Evolutionary conservation across 1,140 invertebrate genomes (phyloP).

Genomic region (Bombus cullumanus): DNA sequence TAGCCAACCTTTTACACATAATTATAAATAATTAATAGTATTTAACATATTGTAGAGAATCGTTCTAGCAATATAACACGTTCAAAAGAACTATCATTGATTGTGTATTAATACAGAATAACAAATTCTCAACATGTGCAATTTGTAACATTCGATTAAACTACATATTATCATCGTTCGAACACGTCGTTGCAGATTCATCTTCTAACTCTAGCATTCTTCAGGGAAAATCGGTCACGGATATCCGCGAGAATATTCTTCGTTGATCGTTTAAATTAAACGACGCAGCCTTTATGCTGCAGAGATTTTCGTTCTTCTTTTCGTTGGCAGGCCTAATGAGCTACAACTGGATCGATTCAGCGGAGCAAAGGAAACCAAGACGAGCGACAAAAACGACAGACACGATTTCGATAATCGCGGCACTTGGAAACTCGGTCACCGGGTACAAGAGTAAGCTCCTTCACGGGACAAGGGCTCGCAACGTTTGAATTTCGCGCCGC

Average conservation of each 20-base stretch:
- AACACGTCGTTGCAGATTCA: neutral
- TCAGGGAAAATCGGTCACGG: neutral
- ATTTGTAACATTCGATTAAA: neutral
- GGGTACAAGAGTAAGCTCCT: neutral
- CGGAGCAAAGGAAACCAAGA: neutral
- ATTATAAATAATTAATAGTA: too few species aligned
- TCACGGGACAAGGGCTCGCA: neutral
- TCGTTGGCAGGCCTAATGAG: neutral
- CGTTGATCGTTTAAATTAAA: neutral
- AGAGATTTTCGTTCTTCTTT: neutral
- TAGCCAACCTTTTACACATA: too few species aligned
- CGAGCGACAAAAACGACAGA: neutral
- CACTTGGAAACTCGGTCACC: conserved; percentile 35
- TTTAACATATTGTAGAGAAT: too few species aligned
- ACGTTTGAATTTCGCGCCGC: conserved; percentile 32
- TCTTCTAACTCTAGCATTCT: too few species aligned
- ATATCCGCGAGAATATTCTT: neutral
- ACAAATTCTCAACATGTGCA: neutral
- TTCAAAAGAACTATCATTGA: too few species aligned
- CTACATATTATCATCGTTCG: neutral
- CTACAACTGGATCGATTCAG: neutral
- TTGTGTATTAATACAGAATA: neutral
- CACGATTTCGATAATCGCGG: conserved; percentile 8
- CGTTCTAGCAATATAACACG: too few species aligned
- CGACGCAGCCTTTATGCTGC: too few species aligned